Base-by-base conservation (phyloP, 2,797 vertebrate species). In the Steatocranus sp. region DNA sequence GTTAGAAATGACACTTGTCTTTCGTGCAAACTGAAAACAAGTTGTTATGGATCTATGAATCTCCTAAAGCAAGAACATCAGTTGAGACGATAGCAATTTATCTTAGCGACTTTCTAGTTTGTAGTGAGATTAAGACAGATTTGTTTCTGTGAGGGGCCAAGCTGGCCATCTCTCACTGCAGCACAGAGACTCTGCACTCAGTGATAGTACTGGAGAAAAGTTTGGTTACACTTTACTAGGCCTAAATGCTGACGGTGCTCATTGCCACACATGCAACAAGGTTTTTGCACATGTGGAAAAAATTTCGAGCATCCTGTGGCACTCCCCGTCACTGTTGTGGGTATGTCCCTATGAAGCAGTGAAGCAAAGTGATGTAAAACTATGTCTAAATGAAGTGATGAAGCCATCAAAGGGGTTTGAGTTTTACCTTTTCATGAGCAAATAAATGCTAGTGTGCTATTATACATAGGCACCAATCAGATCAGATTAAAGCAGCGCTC, bases 1-100 rank as follows among this genome's bases (percentile, higher is more conserved):
- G 25, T 18, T 46, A 46, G 38, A 27, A 61, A 68, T 43, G 10
- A 46, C 14, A 27, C 6, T 36, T 36, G 63, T 46, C 63, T 46
- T 70, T 70, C 23, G 46, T 70, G 6, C 66, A 18, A 70, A 46
- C 20, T 68, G 12, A 68, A 68, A 68, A 46, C 23, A 18, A 18
- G 41, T 46, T 0, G 0, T 46, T 48, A 27, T 46, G 9, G 23
- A 27, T 54, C 25, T 2, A 54, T 27, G 15, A 27, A 46, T 46
- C 15, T 70, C 66, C 38, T 43, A 27, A 46, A 70, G 15, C 41
- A 70, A 46, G 15, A 46, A 46, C 10, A 70, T 30, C 23, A 70
- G 23, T 18, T 70, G 25, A 27, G 41, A 46, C 10, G 1, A 27
- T 1, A 46, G 23, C 66, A 70, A 11, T 70, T 70, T 48, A 18